These are phyloP conservation scores for Zosterops lateralis DNA, from an alignment of 2,113 vertebrate species.

Conservation along the genomic window DNA sequence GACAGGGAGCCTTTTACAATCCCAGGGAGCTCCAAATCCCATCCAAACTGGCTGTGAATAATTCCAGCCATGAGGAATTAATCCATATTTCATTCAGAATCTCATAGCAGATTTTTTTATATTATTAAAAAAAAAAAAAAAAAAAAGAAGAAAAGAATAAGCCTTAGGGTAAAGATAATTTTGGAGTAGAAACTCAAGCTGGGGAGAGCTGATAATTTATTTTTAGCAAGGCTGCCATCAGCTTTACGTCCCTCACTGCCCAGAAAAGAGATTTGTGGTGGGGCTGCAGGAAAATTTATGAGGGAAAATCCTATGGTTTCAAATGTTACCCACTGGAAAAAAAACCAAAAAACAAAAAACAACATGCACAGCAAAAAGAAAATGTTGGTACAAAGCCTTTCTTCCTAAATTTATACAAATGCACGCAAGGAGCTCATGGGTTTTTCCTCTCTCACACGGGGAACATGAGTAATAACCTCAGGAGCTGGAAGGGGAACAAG, in stretches of 20 bases:
- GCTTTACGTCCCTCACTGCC: background rate
- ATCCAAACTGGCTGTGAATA: background rate
- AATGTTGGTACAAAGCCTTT: constrained; percentile 1
- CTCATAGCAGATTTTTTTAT: background rate
- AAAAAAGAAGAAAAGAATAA: background rate
- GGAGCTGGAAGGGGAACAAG: constrained; percentile 51
- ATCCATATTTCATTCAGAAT: background rate
- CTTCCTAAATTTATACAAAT: constrained; percentile 35
- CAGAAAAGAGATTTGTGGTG: background rate
- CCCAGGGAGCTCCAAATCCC: background rate
- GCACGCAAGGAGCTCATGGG: background rate
- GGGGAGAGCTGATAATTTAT: background rate
- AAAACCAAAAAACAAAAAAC: background rate
- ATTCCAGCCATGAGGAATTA: background rate
- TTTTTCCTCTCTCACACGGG: constrained; percentile 24
- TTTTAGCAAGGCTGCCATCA: background rate
- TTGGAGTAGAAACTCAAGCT: background rate
- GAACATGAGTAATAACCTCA: constrained; percentile 71
- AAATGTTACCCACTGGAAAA: constrained; percentile 26
- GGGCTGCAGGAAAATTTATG: background rate
- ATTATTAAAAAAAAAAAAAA: background rate
- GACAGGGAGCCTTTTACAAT: background rate
- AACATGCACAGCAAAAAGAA: constrained; percentile 14
- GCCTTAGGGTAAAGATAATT: background rate
- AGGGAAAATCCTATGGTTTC: constrained; percentile 34